Base-by-base conservation (phyloP, 2,888 invertebrate species). In the Gortyna flavago region DNA sequence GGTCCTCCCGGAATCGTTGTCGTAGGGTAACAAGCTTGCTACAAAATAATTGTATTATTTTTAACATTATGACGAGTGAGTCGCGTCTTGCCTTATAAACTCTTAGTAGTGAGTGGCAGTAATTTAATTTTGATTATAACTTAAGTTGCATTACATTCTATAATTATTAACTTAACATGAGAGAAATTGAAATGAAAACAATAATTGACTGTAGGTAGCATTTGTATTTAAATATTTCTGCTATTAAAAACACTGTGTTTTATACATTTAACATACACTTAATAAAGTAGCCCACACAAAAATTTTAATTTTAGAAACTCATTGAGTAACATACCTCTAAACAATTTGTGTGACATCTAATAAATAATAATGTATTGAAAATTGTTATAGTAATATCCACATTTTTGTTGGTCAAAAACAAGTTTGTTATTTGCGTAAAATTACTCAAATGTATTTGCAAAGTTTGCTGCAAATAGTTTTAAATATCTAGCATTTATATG, bases 401-500 rank as follows among this genome's bases (percentile, higher is more conserved):
- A 81, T 54, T 71, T 78, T 71, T 79, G 82, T 86, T 84, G 79
- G 85, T 86, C 79, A 81, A 75, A 75, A 85, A 79, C 73, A 75
- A 79, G 74, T 87, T 85, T 87, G 78, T 89, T 85, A 86, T 83
- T 84, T 88, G 84, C 86, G 83, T 87, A 84, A 84, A 85, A 86
- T 81, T 88, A 83, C 80, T 85, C 72, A 88, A 87, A 85, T 89
- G 76, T 89, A 87, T 88, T 90, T 90, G 91, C 91, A 91, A 90
- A 91, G 90, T 92, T 91, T 90, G 89, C 91, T 92, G 91, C 90
- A 89, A 90, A 91, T 92, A 91, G 90, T 91, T 89, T 89, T 89
- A 91, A 91, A 88, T 90, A 92, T 90, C 88, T 93, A 94, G 95
- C 95, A 94, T 96, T 95, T 95, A 93, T 93, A 93, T 87, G 90